A percentile compares a stretch with the other conserved stretches of the same genome.
phyloP scores from a whole-genome alignment of 2,888 invertebrate species.

The Sialis lutaria region DNA sequence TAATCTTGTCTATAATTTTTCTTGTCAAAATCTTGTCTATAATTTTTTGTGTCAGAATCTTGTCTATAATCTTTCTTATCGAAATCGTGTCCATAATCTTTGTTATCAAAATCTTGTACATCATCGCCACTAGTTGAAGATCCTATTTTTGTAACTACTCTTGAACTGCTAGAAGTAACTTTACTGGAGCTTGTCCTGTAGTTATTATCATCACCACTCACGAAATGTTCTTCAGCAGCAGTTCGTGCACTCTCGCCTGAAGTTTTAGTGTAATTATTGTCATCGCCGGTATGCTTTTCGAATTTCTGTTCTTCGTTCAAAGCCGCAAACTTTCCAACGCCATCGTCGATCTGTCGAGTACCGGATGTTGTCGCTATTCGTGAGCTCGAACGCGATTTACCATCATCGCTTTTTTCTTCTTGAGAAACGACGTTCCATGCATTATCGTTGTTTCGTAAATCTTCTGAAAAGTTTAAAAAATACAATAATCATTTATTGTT shows the following conservation, averaged over 20 bases:
- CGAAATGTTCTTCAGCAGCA: slow-evolving; percentile 30
- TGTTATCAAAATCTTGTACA: background rate
- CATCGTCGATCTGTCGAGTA: slow-evolving; percentile 42
- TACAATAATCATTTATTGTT: too few relatives aligned
- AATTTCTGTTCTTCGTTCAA: slow-evolving; percentile 40
- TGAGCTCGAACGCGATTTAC: slow-evolving; percentile 39
- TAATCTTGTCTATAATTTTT: too few relatives aligned
- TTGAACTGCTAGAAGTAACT: slow-evolving; percentile 19
- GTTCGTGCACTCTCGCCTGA: slow-evolving; percentile 29
- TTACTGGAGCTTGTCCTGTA: slow-evolving; percentile 22
- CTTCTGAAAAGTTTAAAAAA: too few relatives aligned
- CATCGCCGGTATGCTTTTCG: slow-evolving; percentile 32
- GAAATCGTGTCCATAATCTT: background rate
- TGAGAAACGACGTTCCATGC: slow-evolving; percentile 52
- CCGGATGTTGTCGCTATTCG: slow-evolving; percentile 47
- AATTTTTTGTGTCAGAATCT: too few relatives aligned
- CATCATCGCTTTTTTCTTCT: slow-evolving; percentile 42
- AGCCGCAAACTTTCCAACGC: slow-evolving; percentile 44
- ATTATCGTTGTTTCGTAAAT: slow-evolving; percentile 25
- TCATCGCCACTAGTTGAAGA: background rate
- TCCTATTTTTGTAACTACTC: slow-evolving; percentile 17
- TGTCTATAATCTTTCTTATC: background rate
- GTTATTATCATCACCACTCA: slow-evolving; percentile 30
- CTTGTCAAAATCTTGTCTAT: background rate
- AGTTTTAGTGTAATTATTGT: slow-evolving; percentile 31